phyloP scores from a whole-genome alignment of 2,888 invertebrate species.

The Syrphus vitripennis region DNA sequence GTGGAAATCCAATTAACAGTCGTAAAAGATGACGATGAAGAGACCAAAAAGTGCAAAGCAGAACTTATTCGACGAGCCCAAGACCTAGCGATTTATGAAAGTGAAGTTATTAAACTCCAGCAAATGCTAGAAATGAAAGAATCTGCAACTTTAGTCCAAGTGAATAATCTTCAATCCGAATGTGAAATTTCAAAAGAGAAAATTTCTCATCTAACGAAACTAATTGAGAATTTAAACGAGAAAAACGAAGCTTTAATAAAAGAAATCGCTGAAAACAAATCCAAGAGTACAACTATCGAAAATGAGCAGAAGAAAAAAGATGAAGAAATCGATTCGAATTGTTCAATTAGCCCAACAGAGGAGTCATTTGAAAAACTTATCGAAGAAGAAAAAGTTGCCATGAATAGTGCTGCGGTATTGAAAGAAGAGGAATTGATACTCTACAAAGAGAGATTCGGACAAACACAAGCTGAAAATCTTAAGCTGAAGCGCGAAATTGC shows the following conservation, averaged over 20 bases:
- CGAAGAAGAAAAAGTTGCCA: slow-evolving; percentile 75
- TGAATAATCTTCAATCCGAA: slow-evolving; percentile 76
- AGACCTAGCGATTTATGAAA: slow-evolving; percentile 48
- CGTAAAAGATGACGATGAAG: slow-evolving; percentile 1
- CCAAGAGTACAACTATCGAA: neutral
- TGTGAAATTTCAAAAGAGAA: slow-evolving; percentile 75
- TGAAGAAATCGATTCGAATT: neutral
- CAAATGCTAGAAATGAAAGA: slow-evolving; percentile 40
- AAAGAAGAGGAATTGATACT: slow-evolving; percentile 80
- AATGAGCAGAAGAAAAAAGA: slow-evolving; percentile 50
- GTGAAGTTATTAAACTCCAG: slow-evolving; percentile 46
- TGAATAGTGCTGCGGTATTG: slow-evolving; percentile 76
- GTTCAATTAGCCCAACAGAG: slow-evolving; percentile 13
- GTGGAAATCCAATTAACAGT: slow-evolving; percentile 71
- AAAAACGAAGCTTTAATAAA: slow-evolving; percentile 74
- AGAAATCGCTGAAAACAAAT: slow-evolving; percentile 49
- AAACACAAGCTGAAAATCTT: slow-evolving; percentile 77
- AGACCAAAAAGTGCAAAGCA: slow-evolving; percentile 26
- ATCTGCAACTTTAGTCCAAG: slow-evolving; percentile 46
- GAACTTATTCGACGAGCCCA: slow-evolving; percentile 31
- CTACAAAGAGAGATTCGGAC: slow-evolving; percentile 79
- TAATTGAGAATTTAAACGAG: slow-evolving; percentile 73
- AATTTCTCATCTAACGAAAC: slow-evolving; percentile 72
- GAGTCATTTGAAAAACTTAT: slow-evolving; percentile 71
- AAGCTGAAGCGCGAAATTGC: slow-evolving; percentile 77